Percentiles rank a stretch among this genome's conserved stretches.
Conservation (phyloP, 2,113 vertebrate genomes). For the Colossoma macropomum region DNA sequence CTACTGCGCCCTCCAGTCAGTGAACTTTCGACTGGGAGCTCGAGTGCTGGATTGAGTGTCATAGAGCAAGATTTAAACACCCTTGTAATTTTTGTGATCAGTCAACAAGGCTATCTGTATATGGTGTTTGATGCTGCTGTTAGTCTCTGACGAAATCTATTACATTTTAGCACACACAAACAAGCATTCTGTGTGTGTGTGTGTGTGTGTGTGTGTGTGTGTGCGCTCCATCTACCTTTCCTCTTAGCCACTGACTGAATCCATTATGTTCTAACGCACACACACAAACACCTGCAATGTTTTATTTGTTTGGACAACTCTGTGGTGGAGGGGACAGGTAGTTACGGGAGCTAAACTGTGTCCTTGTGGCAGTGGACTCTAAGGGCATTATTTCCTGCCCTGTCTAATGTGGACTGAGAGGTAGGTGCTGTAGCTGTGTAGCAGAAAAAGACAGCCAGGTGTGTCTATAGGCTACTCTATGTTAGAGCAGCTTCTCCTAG, state of each 20-base stretch:
- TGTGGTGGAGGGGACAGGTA: constrained; percentile 58
- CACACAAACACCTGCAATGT: constrained; percentile 38
- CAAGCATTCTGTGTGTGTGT: neutral
- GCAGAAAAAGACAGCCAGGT: constrained; percentile 54
- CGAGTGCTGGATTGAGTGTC: neutral
- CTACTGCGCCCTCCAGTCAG: constrained; percentile 17
- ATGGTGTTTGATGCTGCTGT: neutral
- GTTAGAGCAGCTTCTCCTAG: constrained; percentile 41
- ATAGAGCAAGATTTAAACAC: neutral
- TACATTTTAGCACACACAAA: constrained; percentile 13
- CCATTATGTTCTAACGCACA: constrained; percentile 24
- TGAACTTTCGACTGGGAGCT: constrained; percentile 33
- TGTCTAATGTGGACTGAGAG: constrained; percentile 61
- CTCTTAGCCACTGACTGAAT: constrained; percentile 24
- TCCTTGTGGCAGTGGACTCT: constrained; percentile 52
- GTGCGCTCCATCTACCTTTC: neutral
- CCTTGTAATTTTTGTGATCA: neutral
- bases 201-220: neutral
- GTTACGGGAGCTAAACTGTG: constrained; percentile 66
- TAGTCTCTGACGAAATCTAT: neutral
- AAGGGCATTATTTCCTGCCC: constrained; percentile 58
- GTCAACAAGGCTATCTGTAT: neutral
- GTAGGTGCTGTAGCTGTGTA: constrained; percentile 31
- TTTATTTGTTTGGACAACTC: constrained; percentile 63
- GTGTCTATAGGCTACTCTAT: constrained; percentile 52